Conservation (phyloP, 2,113 vertebrate species). For the Seriola rivoliana region DNA sequence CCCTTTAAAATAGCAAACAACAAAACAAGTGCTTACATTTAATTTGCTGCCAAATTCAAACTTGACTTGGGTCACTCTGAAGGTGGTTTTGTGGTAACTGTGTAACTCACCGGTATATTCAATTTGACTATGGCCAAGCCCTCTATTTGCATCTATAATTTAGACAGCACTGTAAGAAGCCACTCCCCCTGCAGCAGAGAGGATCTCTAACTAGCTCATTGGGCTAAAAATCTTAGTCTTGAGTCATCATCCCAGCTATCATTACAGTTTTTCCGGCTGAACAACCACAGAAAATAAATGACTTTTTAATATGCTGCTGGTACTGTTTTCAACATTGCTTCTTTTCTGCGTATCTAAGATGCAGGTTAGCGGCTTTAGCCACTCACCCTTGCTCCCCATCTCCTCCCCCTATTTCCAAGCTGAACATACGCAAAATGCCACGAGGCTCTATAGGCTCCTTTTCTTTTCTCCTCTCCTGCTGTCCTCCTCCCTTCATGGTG, state of each 20-base stretch:
- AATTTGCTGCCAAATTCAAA: background rate
- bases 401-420: constrained; percentile 17
- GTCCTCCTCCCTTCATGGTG: constrained; percentile 49
- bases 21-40: background rate
- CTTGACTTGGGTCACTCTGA: background rate
- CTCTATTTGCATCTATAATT: background rate
- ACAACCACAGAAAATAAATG: constrained; percentile 62
- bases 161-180: constrained; percentile 9
- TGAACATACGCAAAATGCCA: constrained; percentile 41
- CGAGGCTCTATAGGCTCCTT: constrained; percentile 4
- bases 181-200: constrained; percentile 27
- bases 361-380: constrained; percentile 61
- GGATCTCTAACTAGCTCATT: constrained; percentile 43
- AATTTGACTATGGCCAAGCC: background rate
- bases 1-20: background rate
- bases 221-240: constrained; percentile 46
- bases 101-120: background rate
- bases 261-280: constrained; percentile 56
- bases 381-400: constrained; percentile 2
- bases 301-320: constrained; percentile 60
- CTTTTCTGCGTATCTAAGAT: constrained; percentile 31
- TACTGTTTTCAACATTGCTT: constrained; percentile 62
- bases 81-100: background rate
- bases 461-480: constrained; percentile 38
- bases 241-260: constrained; percentile 55